Base-by-base conservation (phyloP, 2,113 vertebrate genomes). In the Apodemus sylvaticus region DNA sequence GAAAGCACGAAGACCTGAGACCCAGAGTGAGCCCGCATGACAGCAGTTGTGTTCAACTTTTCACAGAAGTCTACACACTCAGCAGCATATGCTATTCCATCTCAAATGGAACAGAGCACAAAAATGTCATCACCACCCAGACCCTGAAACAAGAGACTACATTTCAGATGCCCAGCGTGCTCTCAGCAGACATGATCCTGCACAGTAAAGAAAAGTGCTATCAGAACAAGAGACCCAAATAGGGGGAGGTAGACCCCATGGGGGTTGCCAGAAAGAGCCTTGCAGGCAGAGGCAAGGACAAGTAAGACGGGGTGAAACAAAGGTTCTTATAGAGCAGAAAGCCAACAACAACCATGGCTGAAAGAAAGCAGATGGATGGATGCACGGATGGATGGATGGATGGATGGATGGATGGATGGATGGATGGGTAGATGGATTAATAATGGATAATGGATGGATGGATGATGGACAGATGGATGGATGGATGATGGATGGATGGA, bases 1-100 rank as follows among this genome's bases (percentile, higher is more conserved):
- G 60, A 95, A 94, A 95, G 58, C 12, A 89, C 55, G 55, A 26
- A 19, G 20, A 86, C 81, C 26, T 83, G 70, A 97, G 60, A 66
- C 10, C 31, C 86, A 92, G 11, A 74, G 39, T 64, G 62, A 82
- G 64, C 81, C 2, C 0, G 88, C 36, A 31, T 5, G 45, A 34
- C 29, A 60, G 42, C 19, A 39, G 86, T 74, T 82, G 58, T 66
- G 83, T 92, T 76, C 76, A 83, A 89, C 31, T 74, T 79, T 70
- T 79, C 42, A 24, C 8, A 70, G 60, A 94, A 70, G 76, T 64
- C 11, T 45, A 81, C 8, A 74, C 3, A 53, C 7, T 20, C 24
- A 60, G 17, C 91, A 87, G 13, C 42, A 0, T 8, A 34, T n/a
- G n/a, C 48, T 34, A 42, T 64, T 62, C 94, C 13, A 17, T 19